Conservation (phyloP, 2,113 vertebrate species). For the Piaya cayana region DNA sequence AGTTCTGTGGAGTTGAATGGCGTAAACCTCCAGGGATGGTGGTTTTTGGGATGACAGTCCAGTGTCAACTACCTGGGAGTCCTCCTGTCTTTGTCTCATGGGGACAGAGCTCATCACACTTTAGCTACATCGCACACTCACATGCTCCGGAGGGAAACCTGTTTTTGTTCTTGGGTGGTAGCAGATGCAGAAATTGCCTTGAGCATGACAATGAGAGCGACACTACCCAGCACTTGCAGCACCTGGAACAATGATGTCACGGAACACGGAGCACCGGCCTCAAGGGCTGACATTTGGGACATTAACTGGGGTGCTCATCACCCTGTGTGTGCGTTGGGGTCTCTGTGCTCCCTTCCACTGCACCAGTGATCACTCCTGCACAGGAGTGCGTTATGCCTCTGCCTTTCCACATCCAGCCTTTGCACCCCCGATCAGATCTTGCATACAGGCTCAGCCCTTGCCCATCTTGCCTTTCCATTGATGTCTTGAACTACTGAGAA, state of each 20-base stretch:
- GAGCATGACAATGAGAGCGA: neutral
- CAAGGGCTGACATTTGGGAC: neutral
- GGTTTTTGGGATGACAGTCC: neutral
- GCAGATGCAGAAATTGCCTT: neutral
- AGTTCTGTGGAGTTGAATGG: neutral
- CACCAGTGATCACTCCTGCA: neutral
- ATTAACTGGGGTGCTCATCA: rapidly evolving
- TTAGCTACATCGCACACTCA: neutral
- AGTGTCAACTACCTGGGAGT: rapidly evolving
- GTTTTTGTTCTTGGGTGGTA: neutral
- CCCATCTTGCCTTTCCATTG: neutral
- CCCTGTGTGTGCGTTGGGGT: neutral
- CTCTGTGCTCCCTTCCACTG: neutral
- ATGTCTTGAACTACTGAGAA: neutral
- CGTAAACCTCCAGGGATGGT: rapidly evolving
- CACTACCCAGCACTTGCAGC: neutral
- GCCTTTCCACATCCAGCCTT: neutral
- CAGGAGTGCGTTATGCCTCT: rapidly evolving
- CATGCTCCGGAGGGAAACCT: neutral
- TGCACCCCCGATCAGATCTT: neutral
- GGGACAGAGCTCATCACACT: neutral
- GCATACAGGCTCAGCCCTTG: neutral
- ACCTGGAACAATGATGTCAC: neutral
- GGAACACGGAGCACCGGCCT: rapidly evolving
- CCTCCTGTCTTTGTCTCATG: rapidly evolving